phyloP scores from a whole-genome alignment of 2,888 invertebrate genomes.

The Dryococelus australis region DNA sequence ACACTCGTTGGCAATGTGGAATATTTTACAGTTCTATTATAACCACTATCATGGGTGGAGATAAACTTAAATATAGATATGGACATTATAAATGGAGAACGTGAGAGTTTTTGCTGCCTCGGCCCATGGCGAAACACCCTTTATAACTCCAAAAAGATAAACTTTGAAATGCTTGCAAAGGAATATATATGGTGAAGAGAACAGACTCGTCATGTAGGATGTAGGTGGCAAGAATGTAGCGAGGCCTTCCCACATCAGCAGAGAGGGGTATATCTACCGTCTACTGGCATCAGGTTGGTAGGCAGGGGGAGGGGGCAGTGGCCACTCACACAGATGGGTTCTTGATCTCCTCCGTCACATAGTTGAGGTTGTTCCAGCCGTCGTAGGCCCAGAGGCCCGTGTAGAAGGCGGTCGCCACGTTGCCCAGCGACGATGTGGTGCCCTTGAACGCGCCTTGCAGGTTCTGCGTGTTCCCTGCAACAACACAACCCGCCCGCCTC shows the following conservation, averaged over 20 bases:
- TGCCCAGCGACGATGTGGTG: slow-evolving; percentile 75
- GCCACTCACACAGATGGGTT: slow-evolving; percentile 85
- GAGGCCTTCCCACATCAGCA: neutral
- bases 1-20: no score
- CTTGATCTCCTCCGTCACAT: slow-evolving; percentile 98
- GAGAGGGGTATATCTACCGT: neutral
- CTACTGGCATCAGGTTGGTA: neutral
- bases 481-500: no score
- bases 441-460: slow-evolving; percentile 83
- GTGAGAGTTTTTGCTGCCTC: no score
- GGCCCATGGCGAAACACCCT: slow-evolving; percentile 9
- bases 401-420: slow-evolving; percentile 93
- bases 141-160: neutral
- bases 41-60: no score
- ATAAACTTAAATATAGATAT: no score
- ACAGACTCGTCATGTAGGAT: no score
- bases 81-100: no score
- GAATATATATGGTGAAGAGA: no score
- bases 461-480: slow-evolving; percentile 84
- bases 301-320: neutral
- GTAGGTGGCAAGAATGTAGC: no score
- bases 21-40: no score
- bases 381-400: slow-evolving; percentile 96
- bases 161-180: no score
- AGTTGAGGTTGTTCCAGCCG: slow-evolving; percentile 99